Percentiles rank a stretch among this genome's conserved stretches.
These are phyloP conservation scores for Lottia gigantea DNA, from an alignment of 2,888 invertebrate genomes.

Conservation along the genomic window DNA sequence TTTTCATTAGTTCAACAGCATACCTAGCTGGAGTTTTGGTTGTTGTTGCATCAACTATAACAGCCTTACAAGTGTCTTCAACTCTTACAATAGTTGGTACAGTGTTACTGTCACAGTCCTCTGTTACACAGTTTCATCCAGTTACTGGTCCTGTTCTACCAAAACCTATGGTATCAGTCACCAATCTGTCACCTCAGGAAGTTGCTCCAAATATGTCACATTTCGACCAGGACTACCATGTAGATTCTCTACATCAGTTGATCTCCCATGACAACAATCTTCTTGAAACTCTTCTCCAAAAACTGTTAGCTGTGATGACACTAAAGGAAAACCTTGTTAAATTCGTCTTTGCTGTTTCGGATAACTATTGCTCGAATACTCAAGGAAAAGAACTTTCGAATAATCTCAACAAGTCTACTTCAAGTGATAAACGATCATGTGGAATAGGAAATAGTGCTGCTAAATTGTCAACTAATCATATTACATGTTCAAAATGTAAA, in stretches of 20 bases:
- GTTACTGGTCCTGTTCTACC: constrained; percentile 9
- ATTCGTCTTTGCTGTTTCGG: constrained; percentile 36
- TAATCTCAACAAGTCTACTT: no score
- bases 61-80: constrained; percentile 45
- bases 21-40: constrained; percentile 75
- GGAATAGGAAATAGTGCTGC: no score
- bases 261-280: neutral
- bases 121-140: constrained; percentile 2
- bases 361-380: constrained; percentile 4
- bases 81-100: constrained; percentile 35
- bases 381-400: no score
- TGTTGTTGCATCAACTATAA: constrained; percentile 73
- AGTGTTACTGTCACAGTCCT: constrained; percentile 17
- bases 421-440: no score
- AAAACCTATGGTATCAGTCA: neutral
- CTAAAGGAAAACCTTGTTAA: constrained; percentile 38
- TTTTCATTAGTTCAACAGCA: constrained; percentile 74
- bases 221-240: neutral
- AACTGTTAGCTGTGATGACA: constrained; percentile 42
- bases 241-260: neutral
- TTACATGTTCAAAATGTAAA: no score
- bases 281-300: constrained; percentile 34
- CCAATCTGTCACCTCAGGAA: neutral
- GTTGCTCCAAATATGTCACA: neutral
- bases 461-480: no score